phyloP scores from a whole-genome alignment of 2,797 vertebrate genomes.

The Gadopsis bispinosus region DNA sequence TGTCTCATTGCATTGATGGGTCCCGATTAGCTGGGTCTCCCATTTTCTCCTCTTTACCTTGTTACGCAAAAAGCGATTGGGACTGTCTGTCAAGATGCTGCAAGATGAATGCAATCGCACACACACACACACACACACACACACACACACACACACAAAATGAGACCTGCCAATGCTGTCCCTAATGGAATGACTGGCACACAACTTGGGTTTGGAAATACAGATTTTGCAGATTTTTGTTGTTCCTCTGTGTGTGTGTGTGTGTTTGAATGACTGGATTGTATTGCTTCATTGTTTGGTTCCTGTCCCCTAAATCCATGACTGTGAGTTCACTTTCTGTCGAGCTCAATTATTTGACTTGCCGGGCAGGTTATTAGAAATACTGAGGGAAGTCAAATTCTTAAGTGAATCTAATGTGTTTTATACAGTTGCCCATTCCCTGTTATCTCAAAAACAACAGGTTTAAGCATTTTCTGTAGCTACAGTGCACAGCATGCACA shows the following conservation, averaged over 20 bases:
- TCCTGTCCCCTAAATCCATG: slow-evolving; percentile 5
- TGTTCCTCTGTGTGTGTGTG: slow-evolving; percentile 20
- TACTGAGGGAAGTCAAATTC: slow-evolving; percentile 4
- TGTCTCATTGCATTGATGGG: slow-evolving; percentile 35
- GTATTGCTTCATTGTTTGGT: slow-evolving; percentile 13
- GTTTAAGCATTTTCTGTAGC: slow-evolving; percentile 34
- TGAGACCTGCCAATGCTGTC: slow-evolving; percentile 60
- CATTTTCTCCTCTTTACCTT: slow-evolving; percentile 30
- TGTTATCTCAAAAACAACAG: slow-evolving; percentile 41
- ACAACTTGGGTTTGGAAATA: slow-evolving; percentile 36
- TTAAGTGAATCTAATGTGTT: slow-evolving; percentile 25
- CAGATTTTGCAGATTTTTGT: slow-evolving; percentile 47
- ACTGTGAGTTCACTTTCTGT: slow-evolving; percentile 22
- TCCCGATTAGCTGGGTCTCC: slow-evolving; percentile 16
- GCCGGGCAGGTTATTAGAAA: slow-evolving; percentile 17
- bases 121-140: background rate
- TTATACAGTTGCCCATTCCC: slow-evolving; percentile 3
- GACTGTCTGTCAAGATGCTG: slow-evolving; percentile 52
- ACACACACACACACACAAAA: slow-evolving; percentile 22
- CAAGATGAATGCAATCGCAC: slow-evolving; percentile 63
- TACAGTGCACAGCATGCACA: slow-evolving; percentile 10
- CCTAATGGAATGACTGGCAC: slow-evolving; percentile 73
- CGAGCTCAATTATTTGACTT: slow-evolving; percentile 13
- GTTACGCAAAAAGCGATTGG: slow-evolving; percentile 31
- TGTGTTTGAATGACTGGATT: slow-evolving; percentile 21